phyloP scores from a whole-genome alignment of 2,113 vertebrate genomes.

The Sialia sialis region DNA sequence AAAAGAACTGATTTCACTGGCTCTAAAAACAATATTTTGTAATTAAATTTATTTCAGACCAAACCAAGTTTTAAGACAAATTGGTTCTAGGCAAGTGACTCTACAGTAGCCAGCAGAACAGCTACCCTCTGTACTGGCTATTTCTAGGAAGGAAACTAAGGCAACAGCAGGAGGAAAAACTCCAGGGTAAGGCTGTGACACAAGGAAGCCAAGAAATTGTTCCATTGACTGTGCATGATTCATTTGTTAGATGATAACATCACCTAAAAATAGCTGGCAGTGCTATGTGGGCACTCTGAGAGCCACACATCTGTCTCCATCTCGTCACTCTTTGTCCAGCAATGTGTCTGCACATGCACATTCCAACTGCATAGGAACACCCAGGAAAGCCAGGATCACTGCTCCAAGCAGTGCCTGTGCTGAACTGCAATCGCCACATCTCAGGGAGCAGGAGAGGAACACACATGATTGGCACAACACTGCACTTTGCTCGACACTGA shows the following conservation, averaged over 20 bases:
- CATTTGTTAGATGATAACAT: not conserved
- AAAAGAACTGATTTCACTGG: not conserved
- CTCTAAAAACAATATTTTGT: not conserved
- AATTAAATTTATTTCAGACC: not conserved
- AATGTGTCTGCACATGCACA: not conserved
- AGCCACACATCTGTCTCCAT: not conserved
- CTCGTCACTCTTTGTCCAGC: not conserved
- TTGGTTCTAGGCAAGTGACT: not conserved
- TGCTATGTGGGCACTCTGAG: not conserved
- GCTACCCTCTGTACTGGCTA: not conserved
- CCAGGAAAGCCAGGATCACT: not conserved
- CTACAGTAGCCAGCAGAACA: not conserved
- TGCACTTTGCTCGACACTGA: not conserved
- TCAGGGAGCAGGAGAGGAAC: not conserved
- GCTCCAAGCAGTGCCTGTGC: not conserved
- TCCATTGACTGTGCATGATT: not conserved
- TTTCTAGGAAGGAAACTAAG: not conserved
- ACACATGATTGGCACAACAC: not conserved
- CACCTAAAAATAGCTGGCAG: not conserved
- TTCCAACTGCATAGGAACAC: not conserved
- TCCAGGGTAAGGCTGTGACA: not conserved
- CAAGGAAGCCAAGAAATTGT: not conserved
- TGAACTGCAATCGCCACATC: not conserved
- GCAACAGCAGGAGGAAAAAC: not conserved
- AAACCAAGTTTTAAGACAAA: not conserved